These are phyloP conservation scores for Periophthalmodon schlosseri DNA, from an alignment of 2,113 vertebrate species.

Conservation along the genomic window DNA sequence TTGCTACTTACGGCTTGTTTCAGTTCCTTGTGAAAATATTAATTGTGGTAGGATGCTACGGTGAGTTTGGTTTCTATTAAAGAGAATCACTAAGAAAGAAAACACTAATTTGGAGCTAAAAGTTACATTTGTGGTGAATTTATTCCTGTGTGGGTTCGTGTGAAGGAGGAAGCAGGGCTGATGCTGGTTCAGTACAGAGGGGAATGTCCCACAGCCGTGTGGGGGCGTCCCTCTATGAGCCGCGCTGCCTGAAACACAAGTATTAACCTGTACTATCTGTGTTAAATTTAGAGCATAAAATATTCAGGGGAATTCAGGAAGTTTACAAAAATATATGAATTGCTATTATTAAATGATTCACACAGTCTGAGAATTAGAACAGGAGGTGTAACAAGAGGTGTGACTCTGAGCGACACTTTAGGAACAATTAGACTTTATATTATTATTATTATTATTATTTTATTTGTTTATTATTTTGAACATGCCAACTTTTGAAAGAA, in stretches of 20 bases:
- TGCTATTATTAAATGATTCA: not conserved
- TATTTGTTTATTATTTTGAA: not conserved
- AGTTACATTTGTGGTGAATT: slow-evolving; percentile 14
- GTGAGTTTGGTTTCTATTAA: slow-evolving; percentile 70
- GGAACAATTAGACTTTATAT: no score
- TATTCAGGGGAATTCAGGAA: not conserved
- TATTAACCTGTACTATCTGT: not conserved
- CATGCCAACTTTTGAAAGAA: not conserved
- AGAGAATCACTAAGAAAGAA: slow-evolving; percentile 16
- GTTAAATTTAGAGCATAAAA: not conserved
- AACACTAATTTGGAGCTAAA: slow-evolving; percentile 16
- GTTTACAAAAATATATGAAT: not conserved
- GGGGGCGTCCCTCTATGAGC: slow-evolving; percentile 47
- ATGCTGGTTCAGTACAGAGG: slow-evolving; percentile 37
- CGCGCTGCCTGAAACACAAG: not conserved
- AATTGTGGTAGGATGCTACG: slow-evolving; percentile 69
- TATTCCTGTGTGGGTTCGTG: slow-evolving; percentile 19
- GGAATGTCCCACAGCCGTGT: slow-evolving; percentile 41
- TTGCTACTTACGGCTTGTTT: slow-evolving; percentile 65
- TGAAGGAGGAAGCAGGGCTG: slow-evolving; percentile 39
- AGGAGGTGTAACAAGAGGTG: not conserved
- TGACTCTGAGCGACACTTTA: no score
- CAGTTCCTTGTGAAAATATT: slow-evolving; percentile 66
- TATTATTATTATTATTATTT: not conserved
- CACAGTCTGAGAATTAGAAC: not conserved